These are phyloP conservation scores for Epicampocera succincta DNA, from an alignment of 2,888 invertebrate genomes.

Conservation along the genomic window DNA sequence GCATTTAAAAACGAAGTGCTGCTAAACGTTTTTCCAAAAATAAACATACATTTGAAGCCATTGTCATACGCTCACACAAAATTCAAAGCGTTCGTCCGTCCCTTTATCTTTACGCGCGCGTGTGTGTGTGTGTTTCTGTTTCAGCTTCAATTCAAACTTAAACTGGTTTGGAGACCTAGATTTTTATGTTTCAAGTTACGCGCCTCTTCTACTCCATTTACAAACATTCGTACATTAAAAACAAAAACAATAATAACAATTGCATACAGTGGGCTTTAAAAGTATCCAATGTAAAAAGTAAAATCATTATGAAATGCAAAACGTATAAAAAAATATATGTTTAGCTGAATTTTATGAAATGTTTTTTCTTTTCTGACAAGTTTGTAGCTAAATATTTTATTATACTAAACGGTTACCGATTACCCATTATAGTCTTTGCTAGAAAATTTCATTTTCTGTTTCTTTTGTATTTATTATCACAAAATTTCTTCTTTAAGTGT, in stretches of 20 bases:
- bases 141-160: constrained; percentile 50
- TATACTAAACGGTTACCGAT: too few species aligned
- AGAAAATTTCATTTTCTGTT: too few species aligned
- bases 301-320: too few species aligned
- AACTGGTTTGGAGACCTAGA: constrained; percentile 66
- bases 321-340: too few species aligned
- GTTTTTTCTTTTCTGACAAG: not conserved
- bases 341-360: too few species aligned
- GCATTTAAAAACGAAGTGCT: constrained; percentile 8
- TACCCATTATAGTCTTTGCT: too few species aligned
- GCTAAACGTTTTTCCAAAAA: constrained; percentile 37
- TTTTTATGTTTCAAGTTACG: constrained; percentile 63
- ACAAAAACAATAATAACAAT: constrained; percentile 6
- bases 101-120: not conserved
- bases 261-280: constrained; percentile 46
- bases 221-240: constrained; percentile 6
- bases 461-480: too few species aligned
- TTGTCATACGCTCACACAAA: not conserved
- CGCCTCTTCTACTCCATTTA: constrained; percentile 69
- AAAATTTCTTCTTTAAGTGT: too few species aligned
- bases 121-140: not conserved
- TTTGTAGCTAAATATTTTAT: not conserved
- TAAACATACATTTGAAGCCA: constrained; percentile 7
- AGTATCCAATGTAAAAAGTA: too few species aligned
- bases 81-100: not conserved